These are phyloP conservation scores for Brevimyrus niger DNA, from an alignment of 2,113 vertebrate species.

Conservation along the genomic window DNA sequence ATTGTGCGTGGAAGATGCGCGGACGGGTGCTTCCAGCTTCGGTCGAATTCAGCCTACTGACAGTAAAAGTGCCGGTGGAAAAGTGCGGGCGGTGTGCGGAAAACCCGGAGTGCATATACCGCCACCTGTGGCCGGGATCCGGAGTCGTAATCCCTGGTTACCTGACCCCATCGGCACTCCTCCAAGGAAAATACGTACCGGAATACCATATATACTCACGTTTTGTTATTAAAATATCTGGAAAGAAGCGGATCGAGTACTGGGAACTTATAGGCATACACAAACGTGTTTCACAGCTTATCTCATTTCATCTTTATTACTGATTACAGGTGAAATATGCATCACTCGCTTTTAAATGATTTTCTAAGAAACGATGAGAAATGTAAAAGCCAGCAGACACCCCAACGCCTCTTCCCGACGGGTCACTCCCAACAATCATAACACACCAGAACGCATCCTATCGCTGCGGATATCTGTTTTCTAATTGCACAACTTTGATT, in stretches of 20 bases:
- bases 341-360: neutral
- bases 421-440: neutral
- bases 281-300: neutral
- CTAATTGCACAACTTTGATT: neutral
- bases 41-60: slow-evolving; percentile 49
- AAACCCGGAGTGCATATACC: slow-evolving; percentile 46
- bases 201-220: neutral
- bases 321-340: neutral
- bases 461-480: neutral
- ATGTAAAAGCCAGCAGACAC: neutral
- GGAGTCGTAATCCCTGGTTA: slow-evolving; percentile 35
- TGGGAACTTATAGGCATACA: neutral
- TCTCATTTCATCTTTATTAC: neutral
- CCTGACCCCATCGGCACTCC: neutral
- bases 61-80: slow-evolving; percentile 15
- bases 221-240: neutral
- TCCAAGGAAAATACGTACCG: neutral
- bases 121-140: slow-evolving; percentile 61
- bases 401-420: neutral
- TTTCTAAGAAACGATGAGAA: neutral
- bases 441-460: neutral
- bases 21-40: slow-evolving; percentile 36
- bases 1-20: slow-evolving; percentile 52
- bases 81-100: slow-evolving; percentile 43
- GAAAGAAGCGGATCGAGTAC: neutral